phyloP scores from a whole-genome alignment of 2,888 invertebrate genomes.

The Monopis laevigella region DNA sequence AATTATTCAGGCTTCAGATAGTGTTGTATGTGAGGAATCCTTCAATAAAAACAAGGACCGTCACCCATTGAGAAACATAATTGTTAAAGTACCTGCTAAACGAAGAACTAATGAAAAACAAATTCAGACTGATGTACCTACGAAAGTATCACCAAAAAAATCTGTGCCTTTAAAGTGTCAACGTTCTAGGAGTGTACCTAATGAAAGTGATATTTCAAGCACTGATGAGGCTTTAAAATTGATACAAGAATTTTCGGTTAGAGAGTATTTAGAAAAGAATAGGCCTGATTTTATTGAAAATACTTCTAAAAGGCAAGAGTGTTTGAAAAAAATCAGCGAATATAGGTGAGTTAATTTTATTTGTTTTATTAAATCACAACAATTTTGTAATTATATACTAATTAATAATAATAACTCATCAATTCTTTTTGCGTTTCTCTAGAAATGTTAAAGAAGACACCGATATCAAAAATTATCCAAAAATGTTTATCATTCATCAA shows the following conservation, averaged over 20 bases:
- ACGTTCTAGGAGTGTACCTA: conserved; percentile 39
- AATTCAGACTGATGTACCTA: neutral
- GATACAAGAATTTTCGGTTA: conserved; percentile 48
- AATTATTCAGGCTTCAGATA: conserved; percentile 55
- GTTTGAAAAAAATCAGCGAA: conserved; percentile 43
- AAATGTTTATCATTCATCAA: conserved; percentile 48
- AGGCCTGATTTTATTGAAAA: conserved; percentile 74
- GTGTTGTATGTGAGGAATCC: conserved; percentile 42
- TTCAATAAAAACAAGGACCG: conserved; percentile 23
- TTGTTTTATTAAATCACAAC: neutral
- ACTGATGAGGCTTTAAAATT: conserved; percentile 36
- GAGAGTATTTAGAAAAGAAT: conserved; percentile 76
- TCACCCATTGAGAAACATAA: conserved; percentile 39
- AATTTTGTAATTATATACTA: neutral
- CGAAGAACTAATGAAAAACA: conserved; percentile 19
- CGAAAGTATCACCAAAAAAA: conserved; percentile 24
- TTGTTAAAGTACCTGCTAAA: conserved; percentile 49
- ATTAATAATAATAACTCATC: conserved; percentile 30
- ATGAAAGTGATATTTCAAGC: conserved; percentile 42
- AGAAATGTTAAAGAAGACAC: conserved; percentile 30
- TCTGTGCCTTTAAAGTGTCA: conserved; percentile 22
- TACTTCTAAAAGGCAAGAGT: conserved; percentile 39
- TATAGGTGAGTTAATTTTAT: conserved; percentile 34
- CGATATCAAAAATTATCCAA: conserved; percentile 30
- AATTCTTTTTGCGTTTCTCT: conserved; percentile 41